Evolutionary conservation across 2,888 invertebrate genomes (phyloP).

Genomic region (Deroplatys truncata): DNA sequence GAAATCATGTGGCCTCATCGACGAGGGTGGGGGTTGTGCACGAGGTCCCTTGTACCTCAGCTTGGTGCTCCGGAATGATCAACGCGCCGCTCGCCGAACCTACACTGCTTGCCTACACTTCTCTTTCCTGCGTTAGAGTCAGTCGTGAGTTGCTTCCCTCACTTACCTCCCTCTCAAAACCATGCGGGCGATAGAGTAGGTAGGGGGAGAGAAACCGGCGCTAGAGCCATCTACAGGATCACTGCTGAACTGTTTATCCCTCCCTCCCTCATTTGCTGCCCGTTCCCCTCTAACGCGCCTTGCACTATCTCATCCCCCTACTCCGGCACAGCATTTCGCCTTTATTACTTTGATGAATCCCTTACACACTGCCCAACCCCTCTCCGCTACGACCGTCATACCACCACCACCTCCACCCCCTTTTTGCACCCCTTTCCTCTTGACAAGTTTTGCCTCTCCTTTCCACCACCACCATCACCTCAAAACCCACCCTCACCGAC

Average conservation of each 20-base stretch:
- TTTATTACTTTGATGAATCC: slow-evolving; percentile 33
- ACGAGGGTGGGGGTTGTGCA: not conserved
- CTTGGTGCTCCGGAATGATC: not conserved
- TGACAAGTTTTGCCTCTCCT: not conserved
- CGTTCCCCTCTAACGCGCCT: not conserved
- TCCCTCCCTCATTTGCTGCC: not conserved
- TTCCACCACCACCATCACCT: slow-evolving; percentile 9
- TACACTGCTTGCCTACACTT: not conserved
- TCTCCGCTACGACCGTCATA: not conserved
- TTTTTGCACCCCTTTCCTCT: slow-evolving; percentile 11
- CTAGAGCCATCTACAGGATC: slow-evolving; percentile 13
- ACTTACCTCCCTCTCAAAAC: not conserved
- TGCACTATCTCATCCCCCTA: not conserved
- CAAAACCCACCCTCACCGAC: slow-evolving; percentile 16
- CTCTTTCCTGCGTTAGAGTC: not conserved
- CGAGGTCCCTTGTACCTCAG: not conserved
- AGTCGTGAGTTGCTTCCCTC: not conserved
- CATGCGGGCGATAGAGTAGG: not conserved
- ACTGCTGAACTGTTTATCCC: slow-evolving; percentile 8
- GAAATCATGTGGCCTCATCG: not conserved
- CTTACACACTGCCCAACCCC: slow-evolving; percentile 28
- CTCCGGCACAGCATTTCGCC: slow-evolving; percentile 26
- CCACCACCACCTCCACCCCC: slow-evolving; percentile 24
- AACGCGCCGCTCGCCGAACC: not conserved
- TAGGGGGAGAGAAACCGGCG: not conserved